Percentiles rank a stretch among this genome's conserved stretches.
These are phyloP conservation scores for Stramonita haemastoma DNA, from an alignment of 2,888 invertebrate species.

Conservation along the genomic window DNA sequence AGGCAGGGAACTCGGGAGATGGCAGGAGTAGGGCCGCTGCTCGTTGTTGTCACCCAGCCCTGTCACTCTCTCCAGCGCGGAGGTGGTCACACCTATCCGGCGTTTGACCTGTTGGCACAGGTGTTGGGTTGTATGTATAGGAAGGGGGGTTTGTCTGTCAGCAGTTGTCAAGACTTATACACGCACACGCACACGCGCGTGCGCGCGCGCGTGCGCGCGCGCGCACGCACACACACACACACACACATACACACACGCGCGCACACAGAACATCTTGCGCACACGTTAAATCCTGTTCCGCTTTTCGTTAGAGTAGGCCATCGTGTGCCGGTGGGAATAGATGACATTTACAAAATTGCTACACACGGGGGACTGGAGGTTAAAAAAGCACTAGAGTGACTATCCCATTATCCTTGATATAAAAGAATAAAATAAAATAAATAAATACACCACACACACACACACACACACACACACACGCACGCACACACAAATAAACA, in stretches of 20 bases:
- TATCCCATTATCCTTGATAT: no score
- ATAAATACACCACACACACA: not conserved
- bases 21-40: conserved; percentile 48
- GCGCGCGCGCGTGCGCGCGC: not conserved
- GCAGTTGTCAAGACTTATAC: not conserved
- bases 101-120: conserved; percentile 50
- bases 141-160: not conserved
- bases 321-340: no score
- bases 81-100: conserved; percentile 56
- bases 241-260: not conserved
- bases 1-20: conserved; percentile 63
- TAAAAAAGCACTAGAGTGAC: no score
- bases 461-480: conserved; percentile 1
- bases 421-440: no score
- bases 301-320: no score
- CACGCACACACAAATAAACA: no score
- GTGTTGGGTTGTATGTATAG: not conserved
- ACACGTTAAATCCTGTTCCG: no score
- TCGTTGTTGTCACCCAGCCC: conserved; percentile 65
- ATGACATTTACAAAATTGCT: no score
- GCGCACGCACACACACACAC: not conserved
- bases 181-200: no score
- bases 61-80: conserved; percentile 62
- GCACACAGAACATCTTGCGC: not conserved
- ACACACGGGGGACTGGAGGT: no score